A percentile compares a stretch with the other conserved stretches of the same genome.
phyloP scores from a whole-genome alignment of 2,113 vertebrate genomes.

The Corythornis cristatus region DNA sequence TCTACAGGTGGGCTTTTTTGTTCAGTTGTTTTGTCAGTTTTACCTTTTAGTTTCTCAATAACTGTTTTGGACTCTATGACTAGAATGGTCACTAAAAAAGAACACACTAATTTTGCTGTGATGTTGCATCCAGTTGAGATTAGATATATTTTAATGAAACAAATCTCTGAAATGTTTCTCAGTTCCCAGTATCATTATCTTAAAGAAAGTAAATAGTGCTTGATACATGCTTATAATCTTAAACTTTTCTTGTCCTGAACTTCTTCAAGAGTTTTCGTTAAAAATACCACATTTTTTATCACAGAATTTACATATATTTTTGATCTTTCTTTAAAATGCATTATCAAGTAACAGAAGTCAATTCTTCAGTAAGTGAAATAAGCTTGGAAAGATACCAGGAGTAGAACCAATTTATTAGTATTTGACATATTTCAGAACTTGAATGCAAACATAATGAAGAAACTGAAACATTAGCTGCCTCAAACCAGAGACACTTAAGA shows the following conservation, averaged over 20 bases:
- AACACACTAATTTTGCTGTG: neutral
- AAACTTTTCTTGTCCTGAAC: neutral
- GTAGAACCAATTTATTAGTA: neutral
- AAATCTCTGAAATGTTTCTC: neutral
- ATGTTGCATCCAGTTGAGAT: neutral
- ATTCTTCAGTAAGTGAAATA: neutral
- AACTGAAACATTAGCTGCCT: neutral
- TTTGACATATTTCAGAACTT: neutral
- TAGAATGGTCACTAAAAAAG: neutral
- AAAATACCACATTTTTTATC: neutral
- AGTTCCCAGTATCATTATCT: neutral
- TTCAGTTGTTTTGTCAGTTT: rapidly evolving
- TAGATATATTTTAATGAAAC: neutral
- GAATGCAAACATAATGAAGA: neutral
- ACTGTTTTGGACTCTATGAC: neutral
- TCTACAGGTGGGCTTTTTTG: rapidly evolving
- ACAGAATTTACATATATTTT: neutral
- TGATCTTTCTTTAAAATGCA: neutral
- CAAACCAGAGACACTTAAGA: neutral
- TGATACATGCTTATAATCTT: neutral
- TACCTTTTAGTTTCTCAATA: neutral
- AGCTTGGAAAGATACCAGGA: neutral
- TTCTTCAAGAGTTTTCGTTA: neutral
- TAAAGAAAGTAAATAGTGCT: neutral
- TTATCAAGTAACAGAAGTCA: neutral